These are phyloP conservation scores for Sceloporus tristichus DNA, from an alignment of 2,113 vertebrate genomes.

Conservation along the genomic window DNA sequence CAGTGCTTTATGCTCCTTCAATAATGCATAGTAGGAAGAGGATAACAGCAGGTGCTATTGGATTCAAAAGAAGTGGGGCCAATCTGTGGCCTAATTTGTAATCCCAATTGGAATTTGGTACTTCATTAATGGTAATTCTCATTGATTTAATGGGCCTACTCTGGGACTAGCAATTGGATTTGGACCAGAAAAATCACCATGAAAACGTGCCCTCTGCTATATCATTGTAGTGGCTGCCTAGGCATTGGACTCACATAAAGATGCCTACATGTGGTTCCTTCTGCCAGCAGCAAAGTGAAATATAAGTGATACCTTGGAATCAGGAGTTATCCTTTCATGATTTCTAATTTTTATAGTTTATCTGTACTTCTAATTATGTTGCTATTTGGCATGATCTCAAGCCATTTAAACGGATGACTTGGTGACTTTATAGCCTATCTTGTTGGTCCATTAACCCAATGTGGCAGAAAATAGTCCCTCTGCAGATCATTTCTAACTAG, in stretches of 20 bases:
- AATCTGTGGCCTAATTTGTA: neutral
- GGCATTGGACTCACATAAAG: too few relatives aligned
- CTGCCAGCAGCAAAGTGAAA: neutral
- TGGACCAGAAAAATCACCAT: neutral
- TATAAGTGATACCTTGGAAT: neutral
- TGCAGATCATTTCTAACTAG: neutral
- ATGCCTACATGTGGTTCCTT: neutral
- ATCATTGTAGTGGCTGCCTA: neutral
- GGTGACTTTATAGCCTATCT: neutral
- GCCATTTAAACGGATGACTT: neutral
- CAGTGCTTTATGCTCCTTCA: neutral
- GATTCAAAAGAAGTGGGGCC: neutral
- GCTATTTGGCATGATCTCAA: neutral
- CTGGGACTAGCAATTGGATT: too few relatives aligned
- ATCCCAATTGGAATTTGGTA: too few relatives aligned
- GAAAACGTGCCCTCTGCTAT: neutral
- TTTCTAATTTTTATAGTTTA: neutral
- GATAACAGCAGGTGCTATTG: neutral
- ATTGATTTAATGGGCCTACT: too few relatives aligned
- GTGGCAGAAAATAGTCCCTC: neutral
- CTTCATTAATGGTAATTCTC: too few relatives aligned
- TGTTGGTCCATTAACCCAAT: neutral
- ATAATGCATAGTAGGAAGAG: neutral
- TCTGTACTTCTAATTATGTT: neutral
- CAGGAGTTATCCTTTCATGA: neutral